Evolutionary conservation across 2,113 vertebrate genomes (phyloP).

Genomic region (Bos taurus): ARS-UCD2.0 NC_037334.1:54956001-54956500

Average conservation of each 20-base stretch:
- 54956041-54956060: too few species aligned
- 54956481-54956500: not conserved
- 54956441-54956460: not conserved
- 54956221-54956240: not conserved
- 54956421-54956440: not conserved
- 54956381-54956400: not conserved
- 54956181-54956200: not conserved
- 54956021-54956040: too few species aligned
- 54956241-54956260: not conserved
- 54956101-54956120: too few species aligned
- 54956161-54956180: not conserved
- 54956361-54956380: not conserved
- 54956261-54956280: not conserved
- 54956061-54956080: too few species aligned
- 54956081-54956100: too few species aligned
- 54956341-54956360: not conserved
- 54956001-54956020: too few species aligned
- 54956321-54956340: not conserved
- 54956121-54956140: too few species aligned
- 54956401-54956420: not conserved
- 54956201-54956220: not conserved
- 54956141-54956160: not conserved
- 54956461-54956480: not conserved
- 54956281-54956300: not conserved
- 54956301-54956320: not conserved